These are phyloP conservation scores for Notechis scutatus DNA, from an alignment of 2,113 vertebrate genomes.

Conservation along the genomic window DNA sequence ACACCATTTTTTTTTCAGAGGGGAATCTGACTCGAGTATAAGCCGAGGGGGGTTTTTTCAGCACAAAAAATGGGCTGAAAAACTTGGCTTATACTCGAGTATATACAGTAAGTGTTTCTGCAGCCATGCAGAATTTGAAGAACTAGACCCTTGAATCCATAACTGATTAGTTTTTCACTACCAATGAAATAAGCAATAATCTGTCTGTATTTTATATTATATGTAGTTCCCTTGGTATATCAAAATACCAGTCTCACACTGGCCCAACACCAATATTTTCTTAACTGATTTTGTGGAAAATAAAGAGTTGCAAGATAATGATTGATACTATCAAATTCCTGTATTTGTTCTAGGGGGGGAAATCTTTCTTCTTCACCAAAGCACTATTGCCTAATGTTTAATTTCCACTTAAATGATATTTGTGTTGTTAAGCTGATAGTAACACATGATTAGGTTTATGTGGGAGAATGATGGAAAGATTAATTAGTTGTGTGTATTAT, in stretches of 20 bases:
- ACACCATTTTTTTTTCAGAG: too few relatives aligned
- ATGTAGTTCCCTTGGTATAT: neutral
- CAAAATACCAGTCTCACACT: neutral
- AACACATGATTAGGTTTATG: neutral
- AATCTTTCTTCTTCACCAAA: neutral
- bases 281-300: conserved; percentile 4
- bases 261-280: neutral
- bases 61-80: too few relatives aligned
- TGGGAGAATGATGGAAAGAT: neutral
- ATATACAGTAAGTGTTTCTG: neutral
- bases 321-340: neutral
- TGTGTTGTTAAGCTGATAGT: neutral
- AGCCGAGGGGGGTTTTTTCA: too few relatives aligned
- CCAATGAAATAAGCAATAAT: neutral
- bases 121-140: neutral
- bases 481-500: neutral
- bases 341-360: neutral
- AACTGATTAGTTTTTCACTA: neutral
- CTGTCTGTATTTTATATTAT: neutral
- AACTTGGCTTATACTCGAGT: too few relatives aligned
- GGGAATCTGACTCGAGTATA: too few relatives aligned
- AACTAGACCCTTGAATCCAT: neutral
- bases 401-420: neutral
- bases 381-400: neutral
- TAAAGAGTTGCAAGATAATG: neutral